phyloP scores from a whole-genome alignment of 2,888 invertebrate species.

The Drosophila aldrichi region DNA sequence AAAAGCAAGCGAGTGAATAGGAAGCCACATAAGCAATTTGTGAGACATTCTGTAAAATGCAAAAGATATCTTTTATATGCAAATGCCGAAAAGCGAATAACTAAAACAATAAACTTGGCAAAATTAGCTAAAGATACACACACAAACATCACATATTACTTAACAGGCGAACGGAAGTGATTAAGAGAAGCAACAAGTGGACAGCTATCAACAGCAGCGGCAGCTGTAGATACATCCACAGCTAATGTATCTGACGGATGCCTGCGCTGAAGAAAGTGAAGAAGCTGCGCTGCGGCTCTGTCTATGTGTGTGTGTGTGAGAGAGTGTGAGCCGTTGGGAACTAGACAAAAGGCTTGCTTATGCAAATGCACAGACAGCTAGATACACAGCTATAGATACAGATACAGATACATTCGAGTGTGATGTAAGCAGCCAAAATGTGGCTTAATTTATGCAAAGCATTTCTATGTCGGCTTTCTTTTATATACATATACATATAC shows the following conservation, averaged over 20 bases:
- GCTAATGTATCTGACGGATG: conserved; percentile 46
- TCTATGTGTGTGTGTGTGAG: conserved; percentile 5
- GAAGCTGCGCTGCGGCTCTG: conserved; percentile 60
- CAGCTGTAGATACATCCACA: conserved; percentile 23
- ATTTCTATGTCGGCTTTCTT: conserved; percentile 71
- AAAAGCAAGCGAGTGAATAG: background rate
- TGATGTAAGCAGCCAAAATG: conserved; percentile 67
- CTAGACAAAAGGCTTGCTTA: conserved; percentile 74
- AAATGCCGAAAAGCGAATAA: conserved; percentile 26
- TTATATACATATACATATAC: conserved; percentile 27
- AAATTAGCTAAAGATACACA: conserved; percentile 61
- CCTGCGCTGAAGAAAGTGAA: conserved; percentile 66
- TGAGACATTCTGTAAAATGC: conserved; percentile 39
- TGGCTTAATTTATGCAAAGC: conserved; percentile 69
- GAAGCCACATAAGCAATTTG: background rate
- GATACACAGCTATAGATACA: conserved; percentile 22
- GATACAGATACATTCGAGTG: conserved; percentile 42
- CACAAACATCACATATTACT: conserved; percentile 48
- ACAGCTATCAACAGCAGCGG: conserved; percentile 23
- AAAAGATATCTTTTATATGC: conserved; percentile 25
- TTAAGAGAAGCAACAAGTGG: conserved; percentile 64
- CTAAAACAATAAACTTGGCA: conserved; percentile 38
- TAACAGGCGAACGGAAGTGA: conserved; percentile 74
- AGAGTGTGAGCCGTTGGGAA: conserved; percentile 43
- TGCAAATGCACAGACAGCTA: conserved; percentile 58